Conservation (phyloP, 2,888 invertebrate genomes). For the Ophion obscuratus region DNA sequence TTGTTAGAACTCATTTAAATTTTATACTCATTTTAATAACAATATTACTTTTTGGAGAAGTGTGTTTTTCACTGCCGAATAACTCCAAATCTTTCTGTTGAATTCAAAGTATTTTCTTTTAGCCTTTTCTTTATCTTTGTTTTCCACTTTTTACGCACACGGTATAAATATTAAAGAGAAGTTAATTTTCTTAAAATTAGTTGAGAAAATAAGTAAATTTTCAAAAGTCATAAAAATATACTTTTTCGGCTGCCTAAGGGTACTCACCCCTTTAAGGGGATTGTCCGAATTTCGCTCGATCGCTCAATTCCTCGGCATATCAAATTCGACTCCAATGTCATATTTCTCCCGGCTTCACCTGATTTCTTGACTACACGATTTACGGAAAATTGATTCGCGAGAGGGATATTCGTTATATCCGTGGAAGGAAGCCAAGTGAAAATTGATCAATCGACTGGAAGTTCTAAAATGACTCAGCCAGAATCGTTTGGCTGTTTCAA, state of each 20-base stretch:
- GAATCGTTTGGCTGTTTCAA: constrained; percentile 57
- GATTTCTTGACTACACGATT: constrained; percentile 6
- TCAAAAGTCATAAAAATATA: not conserved
- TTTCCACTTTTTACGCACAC: too few species aligned
- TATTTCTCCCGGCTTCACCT: not conserved
- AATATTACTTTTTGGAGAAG: too few species aligned
- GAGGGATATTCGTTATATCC: constrained; percentile 21
- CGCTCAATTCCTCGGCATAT: not conserved
- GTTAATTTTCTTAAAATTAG: too few species aligned
- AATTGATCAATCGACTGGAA: constrained; percentile 63
- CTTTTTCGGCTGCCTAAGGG: not conserved
- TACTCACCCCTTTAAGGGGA: not conserved
- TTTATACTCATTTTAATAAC: too few species aligned
- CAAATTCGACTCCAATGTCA: not conserved
- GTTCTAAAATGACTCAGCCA: constrained; percentile 45
- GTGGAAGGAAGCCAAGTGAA: constrained; percentile 19
- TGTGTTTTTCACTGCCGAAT: too few species aligned
- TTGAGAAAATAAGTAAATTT: too few species aligned
- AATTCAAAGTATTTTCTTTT: too few species aligned
- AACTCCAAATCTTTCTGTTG: too few species aligned
- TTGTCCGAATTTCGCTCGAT: not conserved
- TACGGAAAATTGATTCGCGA: constrained; percentile 17
- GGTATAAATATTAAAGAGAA: too few species aligned
- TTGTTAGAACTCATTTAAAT: too few species aligned
- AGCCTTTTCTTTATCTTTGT: too few species aligned